phyloP scores from a whole-genome alignment of 2,797 vertebrate species.

The Amblyopsis hoosieri region DNA sequence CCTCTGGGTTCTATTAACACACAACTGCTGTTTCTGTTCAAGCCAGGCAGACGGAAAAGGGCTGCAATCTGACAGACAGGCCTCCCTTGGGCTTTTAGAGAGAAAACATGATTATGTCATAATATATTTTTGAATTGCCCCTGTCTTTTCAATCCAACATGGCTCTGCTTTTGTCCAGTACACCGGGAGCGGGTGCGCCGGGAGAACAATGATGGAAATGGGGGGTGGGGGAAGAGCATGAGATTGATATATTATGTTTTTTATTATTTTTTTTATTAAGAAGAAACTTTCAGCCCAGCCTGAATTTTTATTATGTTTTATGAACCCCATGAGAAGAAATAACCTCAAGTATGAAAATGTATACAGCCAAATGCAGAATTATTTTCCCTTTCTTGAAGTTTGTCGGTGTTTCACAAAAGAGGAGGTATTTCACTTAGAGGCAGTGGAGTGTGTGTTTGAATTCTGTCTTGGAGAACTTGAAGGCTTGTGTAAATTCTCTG shows the following conservation, averaged over 20 bases:
- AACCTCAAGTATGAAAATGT: neutral
- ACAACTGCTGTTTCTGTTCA: constrained; percentile 77
- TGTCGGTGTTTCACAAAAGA: constrained; percentile 15
- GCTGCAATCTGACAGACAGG: constrained; percentile 75
- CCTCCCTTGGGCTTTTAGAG: constrained; percentile 75
- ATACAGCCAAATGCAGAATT: neutral
- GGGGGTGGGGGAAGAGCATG: neutral
- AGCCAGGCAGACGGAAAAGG: constrained; percentile 67
- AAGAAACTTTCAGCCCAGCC: constrained; percentile 6
- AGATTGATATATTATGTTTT: too few species aligned
- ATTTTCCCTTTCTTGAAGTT: neutral
- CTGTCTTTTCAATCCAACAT: constrained; percentile 74
- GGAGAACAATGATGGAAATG: constrained; percentile 32
- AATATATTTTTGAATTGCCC: constrained; percentile 81
- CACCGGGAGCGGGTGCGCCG: constrained; percentile 60
- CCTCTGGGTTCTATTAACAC: constrained; percentile 84
- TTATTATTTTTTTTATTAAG: constrained; percentile 1
- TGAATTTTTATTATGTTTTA: too few species aligned
- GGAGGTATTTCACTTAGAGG: constrained; percentile 31
- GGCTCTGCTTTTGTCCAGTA: constrained; percentile 71
- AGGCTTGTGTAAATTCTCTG: too few species aligned
- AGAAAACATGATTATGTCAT: constrained; percentile 85
- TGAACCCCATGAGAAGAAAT: neutral
- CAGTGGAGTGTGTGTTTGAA: too few species aligned
- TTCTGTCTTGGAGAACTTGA: too few species aligned